Evolutionary conservation across 2,888 invertebrate genomes (phyloP).

Genomic region (Hyles lineata): DNA sequence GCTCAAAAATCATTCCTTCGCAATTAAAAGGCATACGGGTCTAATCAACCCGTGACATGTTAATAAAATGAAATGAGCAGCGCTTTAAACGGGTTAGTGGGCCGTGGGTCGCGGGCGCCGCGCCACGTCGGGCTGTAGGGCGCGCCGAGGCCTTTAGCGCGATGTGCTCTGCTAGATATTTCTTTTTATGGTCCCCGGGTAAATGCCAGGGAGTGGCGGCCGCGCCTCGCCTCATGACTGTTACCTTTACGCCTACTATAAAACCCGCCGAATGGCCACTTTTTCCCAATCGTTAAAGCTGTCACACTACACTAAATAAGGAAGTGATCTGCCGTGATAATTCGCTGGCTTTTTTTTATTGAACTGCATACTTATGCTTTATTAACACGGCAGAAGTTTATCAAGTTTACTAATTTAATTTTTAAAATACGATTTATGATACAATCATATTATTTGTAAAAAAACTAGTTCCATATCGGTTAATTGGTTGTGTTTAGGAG

Average conservation of each 20-base stretch:
- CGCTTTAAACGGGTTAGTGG: conserved; percentile 71
- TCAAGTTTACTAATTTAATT: too few species aligned
- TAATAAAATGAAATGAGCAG: conserved; percentile 5
- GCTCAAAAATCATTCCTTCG: neutral
- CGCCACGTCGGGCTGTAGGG: conserved; percentile 62
- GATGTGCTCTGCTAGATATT: conserved; percentile 80
- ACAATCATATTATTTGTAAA: too few species aligned
- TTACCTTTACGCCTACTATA: conserved; percentile 58
- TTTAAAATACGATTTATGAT: too few species aligned
- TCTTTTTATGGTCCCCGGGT: conserved; percentile 82
- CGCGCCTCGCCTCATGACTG: conserved; percentile 70
- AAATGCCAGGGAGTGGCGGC: conserved; percentile 79
- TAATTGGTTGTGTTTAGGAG: too few species aligned
- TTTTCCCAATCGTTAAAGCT: conserved; percentile 40
- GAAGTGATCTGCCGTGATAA: neutral
- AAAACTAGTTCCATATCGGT: too few species aligned
- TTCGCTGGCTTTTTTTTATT: neutral
- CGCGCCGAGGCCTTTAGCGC: conserved; percentile 76
- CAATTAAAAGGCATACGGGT: neutral
- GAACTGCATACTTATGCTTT: neutral
- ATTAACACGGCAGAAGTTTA: too few species aligned
- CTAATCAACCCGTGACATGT: neutral
- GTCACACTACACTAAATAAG: neutral
- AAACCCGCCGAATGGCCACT: conserved; percentile 45
- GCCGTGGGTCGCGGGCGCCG: conserved; percentile 43